Percentiles rank a stretch among this genome's conserved stretches.
These are phyloP conservation scores for Eumaeus atala DNA, from an alignment of 1,140 invertebrate genomes.

Conservation along the genomic window DNA sequence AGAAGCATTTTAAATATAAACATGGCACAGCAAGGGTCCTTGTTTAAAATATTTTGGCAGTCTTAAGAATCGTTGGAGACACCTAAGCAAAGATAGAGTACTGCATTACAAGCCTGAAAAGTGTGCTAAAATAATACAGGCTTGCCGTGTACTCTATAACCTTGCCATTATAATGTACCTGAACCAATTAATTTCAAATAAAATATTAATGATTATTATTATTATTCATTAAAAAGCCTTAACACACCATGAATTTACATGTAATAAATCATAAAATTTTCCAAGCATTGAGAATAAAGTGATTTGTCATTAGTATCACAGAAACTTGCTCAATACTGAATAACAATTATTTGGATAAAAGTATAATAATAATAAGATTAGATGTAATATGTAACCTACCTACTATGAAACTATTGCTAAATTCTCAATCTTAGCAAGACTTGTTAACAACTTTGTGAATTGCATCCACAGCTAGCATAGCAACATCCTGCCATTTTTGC, in stretches of 20 bases:
- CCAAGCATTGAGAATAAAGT: too few relatives aligned
- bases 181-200: background rate
- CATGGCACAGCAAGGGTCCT: conserved; percentile 32
- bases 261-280: too few relatives aligned
- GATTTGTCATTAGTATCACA: too few relatives aligned
- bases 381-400: too few relatives aligned
- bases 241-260: too few relatives aligned
- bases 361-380: background rate
- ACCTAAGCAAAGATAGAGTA: conserved; percentile 23
- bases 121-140: conserved; percentile 16
- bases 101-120: conserved; percentile 22
- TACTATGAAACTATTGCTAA: too few relatives aligned
- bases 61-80: conserved; percentile 42
- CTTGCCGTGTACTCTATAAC: conserved; percentile 20
- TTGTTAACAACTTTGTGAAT: background rate
- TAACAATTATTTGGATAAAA: background rate
- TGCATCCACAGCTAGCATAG: background rate
- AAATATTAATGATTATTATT: too few relatives aligned
- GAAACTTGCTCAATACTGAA: too few relatives aligned
- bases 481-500: background rate
- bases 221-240: too few relatives aligned
- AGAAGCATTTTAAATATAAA: conserved; percentile 30
- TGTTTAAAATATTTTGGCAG: conserved; percentile 53
- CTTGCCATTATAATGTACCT: conserved; percentile 7
- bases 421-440: background rate